These are phyloP conservation scores for Xerus rutilus DNA, from an alignment of 2,797 vertebrate genomes.

Conservation along the genomic window DNA sequence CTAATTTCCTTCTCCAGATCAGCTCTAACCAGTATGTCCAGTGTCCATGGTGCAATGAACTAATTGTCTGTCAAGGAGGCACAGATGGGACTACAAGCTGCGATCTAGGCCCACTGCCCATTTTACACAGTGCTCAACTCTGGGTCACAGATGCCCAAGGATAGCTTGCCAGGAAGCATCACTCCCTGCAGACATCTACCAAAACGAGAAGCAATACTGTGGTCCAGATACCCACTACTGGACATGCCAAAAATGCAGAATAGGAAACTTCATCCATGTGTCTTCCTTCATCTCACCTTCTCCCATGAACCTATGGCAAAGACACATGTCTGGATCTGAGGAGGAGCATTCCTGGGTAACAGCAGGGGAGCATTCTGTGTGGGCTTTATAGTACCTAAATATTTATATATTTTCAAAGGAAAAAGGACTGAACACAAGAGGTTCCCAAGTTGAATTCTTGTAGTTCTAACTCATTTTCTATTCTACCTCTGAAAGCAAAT, in stretches of 20 bases:
- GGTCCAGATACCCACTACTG: neutral
- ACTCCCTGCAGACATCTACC: neutral
- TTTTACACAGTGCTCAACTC: neutral
- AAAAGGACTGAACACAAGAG: neutral
- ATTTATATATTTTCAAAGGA: neutral
- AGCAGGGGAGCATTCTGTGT: neutral
- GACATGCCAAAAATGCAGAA: neutral
- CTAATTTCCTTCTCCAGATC: constrained; percentile 43
- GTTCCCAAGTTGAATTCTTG: neutral
- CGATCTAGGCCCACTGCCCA: neutral
- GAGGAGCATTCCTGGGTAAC: neutral
- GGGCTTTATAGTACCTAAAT: neutral
- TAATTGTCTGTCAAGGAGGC: neutral
- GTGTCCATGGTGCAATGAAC: constrained; percentile 13
- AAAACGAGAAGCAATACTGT: neutral
- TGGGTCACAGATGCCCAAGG: neutral
- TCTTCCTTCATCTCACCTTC: neutral
- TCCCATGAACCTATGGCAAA: neutral
- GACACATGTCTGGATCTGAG: neutral
- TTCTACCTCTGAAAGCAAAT: neutral
- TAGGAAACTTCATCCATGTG: neutral
- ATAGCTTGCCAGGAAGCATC: neutral
- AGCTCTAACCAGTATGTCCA: neutral
- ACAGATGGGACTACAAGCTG: neutral
- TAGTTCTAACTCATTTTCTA: neutral